Conservation (phyloP, 2,113 vertebrate species). For the Indicator maculatus region DNA sequence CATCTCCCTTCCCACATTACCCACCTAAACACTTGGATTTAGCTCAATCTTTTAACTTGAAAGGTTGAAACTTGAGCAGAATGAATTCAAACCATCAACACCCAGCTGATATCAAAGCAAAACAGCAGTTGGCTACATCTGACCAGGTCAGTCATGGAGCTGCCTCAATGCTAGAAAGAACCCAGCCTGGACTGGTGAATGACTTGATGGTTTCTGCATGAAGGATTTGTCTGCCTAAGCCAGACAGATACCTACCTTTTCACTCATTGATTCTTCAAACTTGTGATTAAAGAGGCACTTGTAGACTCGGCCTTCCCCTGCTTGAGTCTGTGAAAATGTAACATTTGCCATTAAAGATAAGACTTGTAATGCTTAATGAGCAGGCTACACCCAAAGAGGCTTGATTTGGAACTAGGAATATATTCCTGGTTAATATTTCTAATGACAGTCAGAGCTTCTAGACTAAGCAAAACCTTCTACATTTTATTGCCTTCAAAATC, state of each 20-base stretch:
- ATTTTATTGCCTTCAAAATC: not conserved
- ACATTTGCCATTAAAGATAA: not conserved
- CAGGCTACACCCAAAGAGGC: not conserved
- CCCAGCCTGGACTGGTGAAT: not conserved
- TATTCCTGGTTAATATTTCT: not conserved
- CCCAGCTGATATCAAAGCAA: not conserved
- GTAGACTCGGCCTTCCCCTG: slow-evolving; percentile 95
- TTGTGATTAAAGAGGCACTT: slow-evolving; percentile 99
- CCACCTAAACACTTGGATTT: slow-evolving; percentile 1
- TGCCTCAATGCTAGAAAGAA: not conserved
- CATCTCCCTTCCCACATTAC: not conserved
- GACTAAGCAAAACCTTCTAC: not conserved
- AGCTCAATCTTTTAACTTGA: slow-evolving; percentile 23
- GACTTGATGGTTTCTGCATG: not conserved
- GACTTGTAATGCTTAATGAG: not conserved
- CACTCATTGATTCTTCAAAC: slow-evolving; percentile 98
- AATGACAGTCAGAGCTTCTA: not conserved
- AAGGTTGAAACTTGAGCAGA: not conserved
- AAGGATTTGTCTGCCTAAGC: slow-evolving; percentile 14
- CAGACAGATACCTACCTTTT: slow-evolving; percentile 79
- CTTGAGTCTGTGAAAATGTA: slow-evolving; percentile 83
- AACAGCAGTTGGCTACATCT: not conserved
- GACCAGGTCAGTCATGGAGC: not conserved
- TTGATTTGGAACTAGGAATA: not conserved
- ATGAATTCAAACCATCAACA: not conserved